Percentiles rank a stretch among this genome's conserved stretches.
phyloP scores from a whole-genome alignment of 2,113 vertebrate genomes.

The Odocoileus hemionus region DNA sequence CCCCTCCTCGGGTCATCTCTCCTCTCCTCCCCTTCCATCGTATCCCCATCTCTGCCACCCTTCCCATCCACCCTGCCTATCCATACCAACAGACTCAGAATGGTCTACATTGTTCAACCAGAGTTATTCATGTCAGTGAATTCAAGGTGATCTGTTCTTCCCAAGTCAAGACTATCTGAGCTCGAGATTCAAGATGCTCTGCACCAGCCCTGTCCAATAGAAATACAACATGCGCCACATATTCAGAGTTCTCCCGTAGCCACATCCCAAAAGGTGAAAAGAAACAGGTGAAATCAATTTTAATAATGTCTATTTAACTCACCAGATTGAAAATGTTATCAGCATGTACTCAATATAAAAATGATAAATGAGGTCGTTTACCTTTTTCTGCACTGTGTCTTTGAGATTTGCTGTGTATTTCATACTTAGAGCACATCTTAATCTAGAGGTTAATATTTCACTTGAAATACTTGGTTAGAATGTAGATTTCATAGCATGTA shows the following conservation, averaged over 20 bases:
- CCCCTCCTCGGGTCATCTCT: neutral
- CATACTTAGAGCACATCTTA: neutral
- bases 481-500: neutral
- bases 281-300: neutral
- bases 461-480: neutral
- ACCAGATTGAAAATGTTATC: neutral
- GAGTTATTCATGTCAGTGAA: neutral
- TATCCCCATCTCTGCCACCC: neutral
- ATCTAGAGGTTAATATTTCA: neutral
- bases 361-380: neutral
- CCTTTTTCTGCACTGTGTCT: neutral
- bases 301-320: neutral
- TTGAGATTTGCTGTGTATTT: neutral
- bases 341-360: neutral
- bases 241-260: neutral
- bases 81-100: neutral
- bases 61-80: neutral
- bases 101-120: neutral
- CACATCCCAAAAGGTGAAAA: neutral
- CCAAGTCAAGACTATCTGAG: neutral
- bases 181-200: neutral
- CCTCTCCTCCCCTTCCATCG: neutral
- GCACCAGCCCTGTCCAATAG: neutral
- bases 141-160: neutral
- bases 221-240: neutral